phyloP scores from a whole-genome alignment of 2,113 vertebrate genomes.

The Climacteris rufus region DNA sequence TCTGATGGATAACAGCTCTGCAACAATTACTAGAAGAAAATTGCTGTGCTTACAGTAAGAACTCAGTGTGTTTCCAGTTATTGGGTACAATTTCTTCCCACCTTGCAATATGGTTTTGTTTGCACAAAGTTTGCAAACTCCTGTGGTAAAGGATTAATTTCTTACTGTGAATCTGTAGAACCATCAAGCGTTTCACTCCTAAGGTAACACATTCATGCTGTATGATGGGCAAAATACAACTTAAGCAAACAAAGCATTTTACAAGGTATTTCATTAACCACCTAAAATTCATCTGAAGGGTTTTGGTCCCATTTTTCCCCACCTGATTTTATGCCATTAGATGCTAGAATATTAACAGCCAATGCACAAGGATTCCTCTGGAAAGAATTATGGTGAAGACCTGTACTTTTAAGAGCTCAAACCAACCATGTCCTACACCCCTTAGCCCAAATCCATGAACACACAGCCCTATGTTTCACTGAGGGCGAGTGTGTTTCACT shows the following conservation, averaged over 20 bases:
- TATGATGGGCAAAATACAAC: not conserved
- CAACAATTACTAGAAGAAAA: constrained; percentile 5
- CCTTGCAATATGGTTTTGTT: not conserved
- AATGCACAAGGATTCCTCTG: not conserved
- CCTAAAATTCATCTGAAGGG: not conserved
- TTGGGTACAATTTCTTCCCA: not conserved
- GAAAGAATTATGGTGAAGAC: not conserved
- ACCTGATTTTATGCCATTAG: not conserved
- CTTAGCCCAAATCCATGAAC: not conserved
- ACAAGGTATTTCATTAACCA: not conserved
- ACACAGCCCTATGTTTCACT: not conserved
- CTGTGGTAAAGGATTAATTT: not conserved
- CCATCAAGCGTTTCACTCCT: not conserved
- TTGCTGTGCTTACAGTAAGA: not conserved
- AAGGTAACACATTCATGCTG: not conserved
- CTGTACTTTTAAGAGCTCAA: not conserved
- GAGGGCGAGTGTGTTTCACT: not conserved
- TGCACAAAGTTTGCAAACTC: not conserved
- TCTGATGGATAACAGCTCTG: not conserved
- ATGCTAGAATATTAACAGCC: not conserved
- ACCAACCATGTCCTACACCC: not conserved
- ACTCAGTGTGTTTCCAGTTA: not conserved
- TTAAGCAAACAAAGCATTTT: not conserved
- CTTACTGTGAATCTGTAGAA: not conserved
- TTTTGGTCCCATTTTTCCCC: not conserved